Percentiles rank a stretch among this genome's conserved stretches.
These are phyloP conservation scores for Ellobius talpinus DNA, from an alignment of 2,113 vertebrate species.

Conservation along the genomic window DNA sequence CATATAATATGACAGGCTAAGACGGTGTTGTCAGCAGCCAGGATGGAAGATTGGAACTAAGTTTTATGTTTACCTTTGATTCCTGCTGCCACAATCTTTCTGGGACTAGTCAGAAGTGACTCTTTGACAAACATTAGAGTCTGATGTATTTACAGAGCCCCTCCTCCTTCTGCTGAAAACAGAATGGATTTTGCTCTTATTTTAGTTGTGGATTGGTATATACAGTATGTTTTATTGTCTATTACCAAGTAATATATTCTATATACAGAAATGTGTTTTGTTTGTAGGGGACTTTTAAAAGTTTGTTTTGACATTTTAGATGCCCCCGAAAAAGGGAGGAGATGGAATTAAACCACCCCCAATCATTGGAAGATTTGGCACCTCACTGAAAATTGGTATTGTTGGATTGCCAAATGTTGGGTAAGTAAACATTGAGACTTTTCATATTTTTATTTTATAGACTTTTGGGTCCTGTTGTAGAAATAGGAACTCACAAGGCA, in stretches of 20 bases:
- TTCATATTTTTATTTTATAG: slow-evolving; percentile 51
- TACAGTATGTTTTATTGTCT: slow-evolving; percentile 18
- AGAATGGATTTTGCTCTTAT: neutral
- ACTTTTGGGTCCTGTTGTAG: slow-evolving; percentile 40
- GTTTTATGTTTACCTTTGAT: slow-evolving; percentile 48
- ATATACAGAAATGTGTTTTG: slow-evolving; percentile 27
- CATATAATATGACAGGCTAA: neutral
- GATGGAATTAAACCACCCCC: slow-evolving; percentile 93
- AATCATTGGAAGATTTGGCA: slow-evolving; percentile 98
- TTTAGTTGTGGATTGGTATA: slow-evolving; percentile 22
- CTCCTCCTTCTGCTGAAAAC: slow-evolving; percentile 1
- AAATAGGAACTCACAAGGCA: slow-evolving; percentile 17
- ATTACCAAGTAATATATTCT: slow-evolving; percentile 18
- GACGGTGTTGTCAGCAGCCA: slow-evolving; percentile 5
- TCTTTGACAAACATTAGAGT: slow-evolving; percentile 22
- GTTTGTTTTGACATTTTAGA: slow-evolving; percentile 88
- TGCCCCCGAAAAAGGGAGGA: slow-evolving; percentile 97
- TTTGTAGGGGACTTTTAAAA: neutral
- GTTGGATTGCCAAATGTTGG: slow-evolving; percentile 99
- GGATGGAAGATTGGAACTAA: neutral
- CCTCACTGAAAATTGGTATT: slow-evolving; percentile 98
- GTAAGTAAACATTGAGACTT: slow-evolving; percentile 86
- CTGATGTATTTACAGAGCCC: neutral
- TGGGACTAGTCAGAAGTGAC: slow-evolving; percentile 40
- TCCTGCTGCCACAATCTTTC: slow-evolving; percentile 17